Evolutionary conservation across 2,113 vertebrate genomes (phyloP).

Genomic region (Ceratotherium simum): DNA sequence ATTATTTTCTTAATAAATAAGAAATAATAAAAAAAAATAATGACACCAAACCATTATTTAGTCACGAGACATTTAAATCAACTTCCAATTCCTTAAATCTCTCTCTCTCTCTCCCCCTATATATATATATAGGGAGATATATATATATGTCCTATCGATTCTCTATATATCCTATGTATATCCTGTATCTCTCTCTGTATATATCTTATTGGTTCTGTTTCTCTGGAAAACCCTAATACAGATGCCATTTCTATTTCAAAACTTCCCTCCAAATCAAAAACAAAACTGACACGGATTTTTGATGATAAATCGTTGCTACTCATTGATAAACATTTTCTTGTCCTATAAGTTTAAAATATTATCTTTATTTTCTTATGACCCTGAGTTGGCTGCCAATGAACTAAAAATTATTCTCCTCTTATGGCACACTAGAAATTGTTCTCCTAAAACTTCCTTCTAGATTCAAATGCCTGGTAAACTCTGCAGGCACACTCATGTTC

Average conservation of each 20-base stretch:
- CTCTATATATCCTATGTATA: too few relatives aligned
- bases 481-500: neutral
- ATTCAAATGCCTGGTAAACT: neutral
- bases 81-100: neutral
- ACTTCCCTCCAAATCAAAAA: neutral
- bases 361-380: neutral
- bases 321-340: neutral
- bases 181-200: too few relatives aligned
- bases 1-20: neutral
- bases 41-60: neutral
- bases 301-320: neutral
- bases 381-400: neutral
- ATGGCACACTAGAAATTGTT: neutral
- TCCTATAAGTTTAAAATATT: neutral
- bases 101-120: neutral
- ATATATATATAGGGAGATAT: too few relatives aligned
- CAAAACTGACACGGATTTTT: neutral
- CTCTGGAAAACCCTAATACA: neutral
- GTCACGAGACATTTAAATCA: neutral
- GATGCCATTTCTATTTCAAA: neutral
- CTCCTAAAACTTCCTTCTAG: neutral
- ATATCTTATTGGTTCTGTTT: neutral
- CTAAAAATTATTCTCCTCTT: neutral
- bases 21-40: neutral
- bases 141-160: too few relatives aligned